These are phyloP conservation scores for Agrotis exclamationis DNA, from an alignment of 2,888 invertebrate genomes.

Conservation along the genomic window DNA sequence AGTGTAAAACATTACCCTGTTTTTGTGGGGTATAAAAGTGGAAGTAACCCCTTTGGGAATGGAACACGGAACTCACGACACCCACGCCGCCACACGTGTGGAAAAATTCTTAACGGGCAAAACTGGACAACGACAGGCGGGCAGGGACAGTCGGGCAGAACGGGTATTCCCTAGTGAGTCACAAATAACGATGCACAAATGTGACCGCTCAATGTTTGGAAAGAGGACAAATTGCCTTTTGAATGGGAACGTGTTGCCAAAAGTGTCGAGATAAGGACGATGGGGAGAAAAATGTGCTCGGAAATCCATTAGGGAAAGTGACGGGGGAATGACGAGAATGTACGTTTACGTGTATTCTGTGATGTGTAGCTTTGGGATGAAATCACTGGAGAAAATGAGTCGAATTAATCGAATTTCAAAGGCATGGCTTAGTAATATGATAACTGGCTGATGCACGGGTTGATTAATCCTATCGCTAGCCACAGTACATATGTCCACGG, in stretches of 20 bases:
- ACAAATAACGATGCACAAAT: slow-evolving; percentile 47
- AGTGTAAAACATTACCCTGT: background rate
- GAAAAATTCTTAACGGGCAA: slow-evolving; percentile 34
- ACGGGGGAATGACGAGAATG: background rate
- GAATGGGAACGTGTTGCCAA: slow-evolving; percentile 30
- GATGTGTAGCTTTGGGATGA: background rate
- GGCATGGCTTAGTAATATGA: too few relatives aligned
- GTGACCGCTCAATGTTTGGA: slow-evolving; percentile 39
- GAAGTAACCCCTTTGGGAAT: slow-evolving; percentile 12
- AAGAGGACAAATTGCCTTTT: slow-evolving; percentile 43
- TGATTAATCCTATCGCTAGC: too few relatives aligned
- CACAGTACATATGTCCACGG: too few relatives aligned
- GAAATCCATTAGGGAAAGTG: slow-evolving; percentile 27
- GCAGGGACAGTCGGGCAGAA: background rate
- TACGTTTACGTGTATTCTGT: background rate
- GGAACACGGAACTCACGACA: slow-evolving; percentile 10
- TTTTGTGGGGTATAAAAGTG: background rate
- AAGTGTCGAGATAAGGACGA: slow-evolving; percentile 12
- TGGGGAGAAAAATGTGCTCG: slow-evolving; percentile 7
- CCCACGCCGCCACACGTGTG: slow-evolving; percentile 26
- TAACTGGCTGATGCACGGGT: too few relatives aligned
- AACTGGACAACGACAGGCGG: background rate
- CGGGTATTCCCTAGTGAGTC: slow-evolving; percentile 33
- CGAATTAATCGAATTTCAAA: too few relatives aligned
- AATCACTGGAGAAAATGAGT: background rate